Conservation (phyloP, 2,888 invertebrate species). For the Patella caerulea region DNA sequence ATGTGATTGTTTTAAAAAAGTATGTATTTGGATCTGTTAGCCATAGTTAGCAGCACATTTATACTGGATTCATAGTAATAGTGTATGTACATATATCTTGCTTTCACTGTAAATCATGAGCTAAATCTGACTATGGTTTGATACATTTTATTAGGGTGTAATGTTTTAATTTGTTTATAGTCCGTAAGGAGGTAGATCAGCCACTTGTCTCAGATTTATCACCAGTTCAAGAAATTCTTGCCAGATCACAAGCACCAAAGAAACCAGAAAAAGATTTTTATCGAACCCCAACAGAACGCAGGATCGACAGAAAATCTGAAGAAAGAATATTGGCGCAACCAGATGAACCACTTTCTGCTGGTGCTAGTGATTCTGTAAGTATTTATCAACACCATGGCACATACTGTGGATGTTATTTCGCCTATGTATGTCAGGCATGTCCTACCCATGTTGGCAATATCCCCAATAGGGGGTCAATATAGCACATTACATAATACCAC, state of each 20-base stretch:
- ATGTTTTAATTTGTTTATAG: not conserved
- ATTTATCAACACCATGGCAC: not conserved
- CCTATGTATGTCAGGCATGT: too few relatives aligned
- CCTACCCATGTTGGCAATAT: too few relatives aligned
- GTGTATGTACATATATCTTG: not conserved
- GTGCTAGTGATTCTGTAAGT: slow-evolving; percentile 19
- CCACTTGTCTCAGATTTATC: slow-evolving; percentile 23
- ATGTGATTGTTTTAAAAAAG: too few relatives aligned
- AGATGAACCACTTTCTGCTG: slow-evolving; percentile 32
- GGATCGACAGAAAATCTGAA: slow-evolving; percentile 50
- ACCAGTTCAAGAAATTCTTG: slow-evolving; percentile 32
- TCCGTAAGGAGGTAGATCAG: slow-evolving; percentile 8
- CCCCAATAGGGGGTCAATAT: too few relatives aligned
- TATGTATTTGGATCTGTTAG: too few relatives aligned
- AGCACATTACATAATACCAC: too few relatives aligned
- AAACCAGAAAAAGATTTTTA: slow-evolving; percentile 49
- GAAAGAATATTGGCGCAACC: slow-evolving; percentile 46
- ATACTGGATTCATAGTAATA: not conserved
- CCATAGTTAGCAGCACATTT: not conserved
- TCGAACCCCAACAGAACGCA: slow-evolving; percentile 47
- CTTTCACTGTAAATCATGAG: not conserved
- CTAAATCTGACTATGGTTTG: not conserved
- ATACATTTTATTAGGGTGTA: not conserved
- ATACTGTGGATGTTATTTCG: too few relatives aligned
- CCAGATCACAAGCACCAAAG: slow-evolving; percentile 38